Conservation (phyloP, 2,888 invertebrate species). For the Drosophila pseudotalamancana region DNA sequence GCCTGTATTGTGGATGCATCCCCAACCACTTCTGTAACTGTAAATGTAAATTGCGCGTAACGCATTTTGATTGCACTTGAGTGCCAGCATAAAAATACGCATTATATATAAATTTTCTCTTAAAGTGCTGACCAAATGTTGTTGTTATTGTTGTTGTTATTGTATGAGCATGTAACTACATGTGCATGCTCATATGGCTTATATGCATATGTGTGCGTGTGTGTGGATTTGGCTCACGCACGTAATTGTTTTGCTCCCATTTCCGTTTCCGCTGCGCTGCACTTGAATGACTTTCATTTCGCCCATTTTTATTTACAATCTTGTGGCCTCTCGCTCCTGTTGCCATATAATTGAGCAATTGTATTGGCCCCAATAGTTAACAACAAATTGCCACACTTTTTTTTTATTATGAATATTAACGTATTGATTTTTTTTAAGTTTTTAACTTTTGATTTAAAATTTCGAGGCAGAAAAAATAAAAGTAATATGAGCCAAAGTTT, state of each 20-base stretch:
- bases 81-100: slow-evolving; percentile 68
- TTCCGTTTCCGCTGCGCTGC: slow-evolving; percentile 74
- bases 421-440: no score
- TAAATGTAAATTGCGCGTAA: slow-evolving; percentile 70
- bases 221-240: slow-evolving; percentile 26
- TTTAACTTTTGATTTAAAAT: no score
- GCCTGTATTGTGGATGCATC: slow-evolving; percentile 47
- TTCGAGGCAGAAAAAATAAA: no score
- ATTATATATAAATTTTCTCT: slow-evolving; percentile 70
- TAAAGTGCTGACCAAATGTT: slow-evolving; percentile 59
- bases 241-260: slow-evolving; percentile 76
- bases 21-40: slow-evolving; percentile 17
- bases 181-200: slow-evolving; percentile 4
- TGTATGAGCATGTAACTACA: slow-evolving; percentile 30
- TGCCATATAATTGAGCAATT: slow-evolving; percentile 54
- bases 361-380: background rate
- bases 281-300: slow-evolving; percentile 72
- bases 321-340: slow-evolving; percentile 10
- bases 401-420: background rate
- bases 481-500: no score
- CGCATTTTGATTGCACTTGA: slow-evolving; percentile 76
- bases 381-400: background rate
- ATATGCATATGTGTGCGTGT: slow-evolving; percentile 10
- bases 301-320: slow-evolving; percentile 65
- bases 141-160: slow-evolving; percentile 16